Evolutionary conservation across 2,113 vertebrate genomes (phyloP).

Genomic region (Camelus dromedarius): DNA sequence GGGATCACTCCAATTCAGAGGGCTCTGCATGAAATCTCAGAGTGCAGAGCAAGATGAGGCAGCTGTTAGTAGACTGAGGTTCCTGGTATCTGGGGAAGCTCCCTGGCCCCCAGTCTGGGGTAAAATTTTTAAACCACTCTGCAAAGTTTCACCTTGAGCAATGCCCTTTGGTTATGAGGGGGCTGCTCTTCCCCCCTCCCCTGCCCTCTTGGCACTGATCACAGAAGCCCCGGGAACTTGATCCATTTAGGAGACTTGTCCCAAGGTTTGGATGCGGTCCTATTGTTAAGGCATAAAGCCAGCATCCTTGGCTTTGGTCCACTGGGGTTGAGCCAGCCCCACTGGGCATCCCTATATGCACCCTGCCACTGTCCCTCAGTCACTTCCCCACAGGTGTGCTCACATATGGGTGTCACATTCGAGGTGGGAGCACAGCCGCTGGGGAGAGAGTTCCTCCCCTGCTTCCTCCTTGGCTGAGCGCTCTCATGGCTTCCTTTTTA

Average conservation of each 20-base stretch:
- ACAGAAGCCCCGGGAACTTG: neutral
- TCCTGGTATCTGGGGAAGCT: neutral
- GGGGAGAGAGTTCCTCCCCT: neutral
- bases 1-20: neutral
- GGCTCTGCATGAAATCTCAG: neutral
- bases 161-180: neutral
- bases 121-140: neutral
- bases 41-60: neutral
- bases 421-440: neutral
- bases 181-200: neutral
- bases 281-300: neutral
- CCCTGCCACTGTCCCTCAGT: too few relatives aligned
- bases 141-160: conserved; percentile 16
- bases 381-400: neutral
- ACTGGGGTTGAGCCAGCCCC: neutral
- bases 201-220: neutral
- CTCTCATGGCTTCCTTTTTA: neutral
- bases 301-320: neutral
- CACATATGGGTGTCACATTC: neutral
- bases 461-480: neutral
- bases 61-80: neutral
- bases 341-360: neutral
- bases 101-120: neutral
- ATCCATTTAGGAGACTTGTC: neutral
- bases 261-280: neutral